A percentile compares a stretch with the other conserved stretches of the same genome.
Evolutionary conservation across 2,113 vertebrate genomes (phyloP).

Genomic region (Ciconia maguari): DNA sequence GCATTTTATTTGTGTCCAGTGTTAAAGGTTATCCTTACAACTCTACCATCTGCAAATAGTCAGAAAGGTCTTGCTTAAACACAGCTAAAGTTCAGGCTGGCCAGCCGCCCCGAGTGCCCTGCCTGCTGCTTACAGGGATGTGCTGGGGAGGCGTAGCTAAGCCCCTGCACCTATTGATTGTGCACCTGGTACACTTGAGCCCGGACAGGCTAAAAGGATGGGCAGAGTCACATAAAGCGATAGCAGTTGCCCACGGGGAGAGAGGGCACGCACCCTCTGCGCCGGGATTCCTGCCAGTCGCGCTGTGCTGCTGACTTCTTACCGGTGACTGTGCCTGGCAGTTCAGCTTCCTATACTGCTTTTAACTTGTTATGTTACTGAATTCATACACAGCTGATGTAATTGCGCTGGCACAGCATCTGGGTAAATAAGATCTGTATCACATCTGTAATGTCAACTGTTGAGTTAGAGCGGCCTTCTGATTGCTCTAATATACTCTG

Average conservation of each 20-base stretch:
- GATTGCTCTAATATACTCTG: too few relatives aligned
- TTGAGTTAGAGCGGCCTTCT: background rate
- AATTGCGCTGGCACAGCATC: background rate
- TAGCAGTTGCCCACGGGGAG: background rate
- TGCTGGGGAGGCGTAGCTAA: background rate
- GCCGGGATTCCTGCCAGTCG: background rate
- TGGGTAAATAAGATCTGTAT: background rate
- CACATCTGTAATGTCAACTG: background rate
- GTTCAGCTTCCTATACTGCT: background rate
- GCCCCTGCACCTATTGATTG: too few relatives aligned
- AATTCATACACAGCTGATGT: background rate
- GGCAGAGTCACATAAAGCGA: background rate
- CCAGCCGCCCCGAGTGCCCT: background rate
- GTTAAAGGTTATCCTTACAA: background rate
- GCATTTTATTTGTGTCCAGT: background rate
- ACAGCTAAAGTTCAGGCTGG: background rate
- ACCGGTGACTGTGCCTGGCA: background rate
- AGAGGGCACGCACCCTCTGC: too few relatives aligned
- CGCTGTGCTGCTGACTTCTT: background rate
- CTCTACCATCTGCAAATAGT: background rate
- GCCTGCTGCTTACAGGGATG: background rate
- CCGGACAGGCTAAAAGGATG: rapidly evolving
- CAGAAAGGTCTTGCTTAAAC: background rate
- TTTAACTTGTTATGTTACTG: background rate
- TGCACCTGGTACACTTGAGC: rapidly evolving